phyloP scores from a whole-genome alignment of 1,140 invertebrate genomes.

The Lethocerus indicus region DNA sequence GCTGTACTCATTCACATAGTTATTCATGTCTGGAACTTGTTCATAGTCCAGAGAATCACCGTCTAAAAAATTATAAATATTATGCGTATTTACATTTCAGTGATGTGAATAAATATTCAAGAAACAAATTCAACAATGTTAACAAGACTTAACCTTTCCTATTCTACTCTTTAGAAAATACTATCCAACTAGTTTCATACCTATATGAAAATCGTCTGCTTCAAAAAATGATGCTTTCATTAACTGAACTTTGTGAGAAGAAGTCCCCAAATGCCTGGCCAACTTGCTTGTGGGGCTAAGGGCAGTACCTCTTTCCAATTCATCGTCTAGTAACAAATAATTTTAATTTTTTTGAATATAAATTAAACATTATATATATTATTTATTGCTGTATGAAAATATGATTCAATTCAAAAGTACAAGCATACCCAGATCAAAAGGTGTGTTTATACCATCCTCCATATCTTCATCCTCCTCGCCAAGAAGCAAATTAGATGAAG shows the following conservation, averaged over 20 bases:
- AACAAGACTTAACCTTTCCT: too few relatives aligned
- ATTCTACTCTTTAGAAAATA: too few relatives aligned
- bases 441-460: slow-evolving; percentile 15
- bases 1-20: too few relatives aligned
- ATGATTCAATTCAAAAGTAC: neutral
- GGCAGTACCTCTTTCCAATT: slow-evolving; percentile 9
- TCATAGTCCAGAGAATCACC: too few relatives aligned
- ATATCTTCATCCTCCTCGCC: slow-evolving; percentile 18
- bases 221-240: slow-evolving; percentile 74
- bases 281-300: slow-evolving; percentile 34
- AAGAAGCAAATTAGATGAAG: too few relatives aligned
- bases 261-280: slow-evolving; percentile 37
- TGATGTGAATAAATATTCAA: too few relatives aligned
- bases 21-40: too few relatives aligned
- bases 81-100: too few relatives aligned
- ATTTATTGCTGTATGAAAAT: neutral
- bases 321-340: slow-evolving; percentile 9
- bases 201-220: slow-evolving; percentile 20
- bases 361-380: neutral
- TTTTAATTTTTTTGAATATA: neutral
- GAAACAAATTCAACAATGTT: too few relatives aligned
- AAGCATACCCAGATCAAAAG: slow-evolving; percentile 15
- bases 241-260: slow-evolving; percentile 51
- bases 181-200: too few relatives aligned
- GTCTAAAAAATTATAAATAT: too few relatives aligned